A percentile compares a stretch with the other conserved stretches of the same genome.
Conservation (phyloP, 2,113 vertebrate genomes). For the Microcebus tavaratra region DNA sequence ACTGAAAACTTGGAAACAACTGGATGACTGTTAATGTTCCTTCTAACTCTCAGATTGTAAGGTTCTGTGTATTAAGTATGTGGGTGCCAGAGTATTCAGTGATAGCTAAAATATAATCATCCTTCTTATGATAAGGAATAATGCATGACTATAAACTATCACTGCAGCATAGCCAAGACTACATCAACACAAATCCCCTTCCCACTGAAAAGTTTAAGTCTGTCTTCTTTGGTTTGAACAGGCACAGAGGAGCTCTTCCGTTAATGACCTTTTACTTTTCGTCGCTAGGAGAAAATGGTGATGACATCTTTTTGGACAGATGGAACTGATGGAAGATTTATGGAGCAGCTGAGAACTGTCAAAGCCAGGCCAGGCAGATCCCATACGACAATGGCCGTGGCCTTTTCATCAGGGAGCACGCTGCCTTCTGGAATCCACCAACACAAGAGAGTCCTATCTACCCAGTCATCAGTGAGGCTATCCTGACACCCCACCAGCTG, state of each 20-base stretch:
- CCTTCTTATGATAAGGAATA: neutral
- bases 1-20: neutral
- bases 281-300: conserved; percentile 39
- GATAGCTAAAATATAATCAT: neutral
- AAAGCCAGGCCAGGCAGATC: conserved; percentile 40
- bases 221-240: neutral
- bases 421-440: conserved; percentile 52
- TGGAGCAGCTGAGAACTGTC: conserved; percentile 78
- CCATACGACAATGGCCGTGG: conserved; percentile 55
- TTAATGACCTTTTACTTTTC: conserved; percentile 54
- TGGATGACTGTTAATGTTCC: neutral
- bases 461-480: conserved; percentile 64
- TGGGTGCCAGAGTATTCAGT: too few relatives aligned
- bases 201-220: neutral
- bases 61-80: neutral
- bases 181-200: neutral
- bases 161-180: neutral
- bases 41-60: neutral
- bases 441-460: conserved; percentile 63
- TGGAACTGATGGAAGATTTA: conserved; percentile 73
- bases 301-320: conserved; percentile 77
- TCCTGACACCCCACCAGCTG: conserved; percentile 71
- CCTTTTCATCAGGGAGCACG: conserved; percentile 38
- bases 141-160: neutral
- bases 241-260: neutral